Base-by-base conservation (phyloP, 2,888 invertebrate genomes). In the Dolichomitus sp. region DNA sequence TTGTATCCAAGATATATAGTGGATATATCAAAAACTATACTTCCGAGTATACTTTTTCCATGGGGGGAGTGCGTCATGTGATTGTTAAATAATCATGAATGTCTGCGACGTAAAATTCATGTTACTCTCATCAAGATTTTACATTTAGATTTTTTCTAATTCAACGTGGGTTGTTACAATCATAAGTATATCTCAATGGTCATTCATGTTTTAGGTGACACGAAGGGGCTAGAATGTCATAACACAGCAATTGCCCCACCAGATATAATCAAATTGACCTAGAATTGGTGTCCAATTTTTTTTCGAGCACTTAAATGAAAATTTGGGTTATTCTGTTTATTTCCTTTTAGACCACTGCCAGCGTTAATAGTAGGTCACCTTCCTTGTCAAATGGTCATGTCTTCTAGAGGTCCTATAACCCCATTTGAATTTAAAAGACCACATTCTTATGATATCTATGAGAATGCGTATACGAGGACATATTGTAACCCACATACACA, bases 371-470 rank as follows among this genome's bases (percentile, higher is more conserved):
- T 33, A 33, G 57, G 33, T 33, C 33, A 17, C 33, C n/a, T n/a
- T 59, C 6, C n/a, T 59, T 30, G 57, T 23, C 23, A 14, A n/a
- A 33, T 17, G 17, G 30, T 33, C 2, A 33, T 17, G 17, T 33
- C n/a, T 0, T n/a, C 57, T n/a, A 17, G 57, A 33, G 9, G 14
- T 17, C 57, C 57, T 30, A 33, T 17, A 5, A 33, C 17, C n/a
- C 33, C n/a, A 17, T 59, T 59, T 59, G 54, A 54, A 54, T 54
- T 14, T 54, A 27, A 54, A 54, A 54, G 54, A 27, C 3, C 27
- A 27, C 54, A 11, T 12, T 12, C 12, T 12, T 23, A n/a, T 5
- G 54, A 27, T 0, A n/a, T 14, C 27, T 14, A 54, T 27, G 27
- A 27, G 54, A 54, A 3, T 2, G 9, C 9, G 9, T 9, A 9